Conservation (phyloP, 2,888 invertebrate species). For the Sipha maydis region DNA sequence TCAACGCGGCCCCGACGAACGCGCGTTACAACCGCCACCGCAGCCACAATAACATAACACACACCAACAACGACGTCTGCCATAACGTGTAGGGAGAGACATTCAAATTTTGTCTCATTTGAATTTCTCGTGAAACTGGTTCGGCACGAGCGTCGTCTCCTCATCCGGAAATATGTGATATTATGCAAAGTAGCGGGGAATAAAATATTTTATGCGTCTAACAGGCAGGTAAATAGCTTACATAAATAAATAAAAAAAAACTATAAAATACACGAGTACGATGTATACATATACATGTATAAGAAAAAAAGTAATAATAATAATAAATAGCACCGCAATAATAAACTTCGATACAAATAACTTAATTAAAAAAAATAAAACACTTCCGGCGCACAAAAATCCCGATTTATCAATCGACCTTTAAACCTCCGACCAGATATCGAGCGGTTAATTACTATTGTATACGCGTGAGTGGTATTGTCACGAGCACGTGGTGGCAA, state of each 20-base stretch:
- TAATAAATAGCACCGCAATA: neutral
- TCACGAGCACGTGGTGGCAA: slow-evolving; percentile 33
- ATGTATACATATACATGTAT: no score
- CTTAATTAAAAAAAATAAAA: slow-evolving; percentile 28
- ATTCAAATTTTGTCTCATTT: slow-evolving; percentile 53
- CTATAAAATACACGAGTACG: neutral
- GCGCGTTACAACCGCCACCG: neutral
- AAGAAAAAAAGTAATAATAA: neutral
- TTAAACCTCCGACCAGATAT: slow-evolving; percentile 16
- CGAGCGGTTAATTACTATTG: slow-evolving; percentile 25
- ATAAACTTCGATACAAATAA: neutral
- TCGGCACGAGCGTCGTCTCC: slow-evolving; percentile 48
- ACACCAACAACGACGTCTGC: neutral
- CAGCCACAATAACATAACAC: neutral
- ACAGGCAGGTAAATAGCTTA: neutral
- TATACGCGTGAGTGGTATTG: neutral
- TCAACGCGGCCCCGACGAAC: neutral
- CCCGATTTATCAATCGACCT: slow-evolving; percentile 33
- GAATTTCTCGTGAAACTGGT: slow-evolving; percentile 58
- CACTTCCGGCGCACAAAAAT: slow-evolving; percentile 37
- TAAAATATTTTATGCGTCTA: neutral
- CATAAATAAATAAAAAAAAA: neutral
- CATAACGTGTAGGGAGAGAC: neutral
- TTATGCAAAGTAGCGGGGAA: slow-evolving; percentile 28
- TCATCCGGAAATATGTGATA: neutral